These are phyloP conservation scores for Anniella stebbinsi DNA, from an alignment of 2,797 vertebrate species.

Conservation along the genomic window DNA sequence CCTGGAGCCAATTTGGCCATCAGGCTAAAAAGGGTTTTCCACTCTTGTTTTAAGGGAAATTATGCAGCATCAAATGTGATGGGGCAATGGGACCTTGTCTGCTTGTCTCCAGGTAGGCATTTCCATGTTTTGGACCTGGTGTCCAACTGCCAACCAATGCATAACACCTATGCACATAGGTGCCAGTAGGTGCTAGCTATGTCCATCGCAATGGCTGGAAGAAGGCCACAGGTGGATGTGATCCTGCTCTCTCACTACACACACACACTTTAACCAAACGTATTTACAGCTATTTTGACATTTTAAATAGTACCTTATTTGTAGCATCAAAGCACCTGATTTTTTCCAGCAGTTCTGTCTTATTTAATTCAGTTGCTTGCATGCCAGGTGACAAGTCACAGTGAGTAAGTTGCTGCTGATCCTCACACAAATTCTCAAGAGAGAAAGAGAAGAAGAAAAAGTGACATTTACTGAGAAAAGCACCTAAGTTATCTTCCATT, in stretches of 20 bases:
- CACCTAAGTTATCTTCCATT: not conserved
- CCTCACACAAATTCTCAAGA: constrained; percentile 80
- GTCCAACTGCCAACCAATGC: not conserved
- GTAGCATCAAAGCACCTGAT: constrained; percentile 82
- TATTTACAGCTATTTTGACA: not conserved
- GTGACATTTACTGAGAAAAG: not conserved
- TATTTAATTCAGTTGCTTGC: constrained; percentile 75
- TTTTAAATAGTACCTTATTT: constrained; percentile 86
- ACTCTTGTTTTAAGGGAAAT: not conserved
- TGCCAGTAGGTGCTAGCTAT: not conserved
- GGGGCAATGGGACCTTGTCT: not conserved
- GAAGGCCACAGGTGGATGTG: not conserved
- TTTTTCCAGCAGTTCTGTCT: constrained; percentile 85
- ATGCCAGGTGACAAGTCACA: constrained; percentile 75
- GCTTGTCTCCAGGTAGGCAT: not conserved
- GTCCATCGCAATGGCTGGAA: not conserved
- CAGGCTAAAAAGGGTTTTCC: too few species aligned
- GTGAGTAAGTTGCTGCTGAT: constrained; percentile 75
- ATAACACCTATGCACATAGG: not conserved
- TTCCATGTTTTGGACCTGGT: not conserved
- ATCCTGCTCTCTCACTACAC: not conserved
- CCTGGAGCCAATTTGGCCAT: too few species aligned
- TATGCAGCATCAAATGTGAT: not conserved
- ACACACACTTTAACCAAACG: not conserved
- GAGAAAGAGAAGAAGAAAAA: constrained; percentile 14